phyloP scores from a whole-genome alignment of 2,113 vertebrate genomes.

The Manacus vitellinus region DNA sequence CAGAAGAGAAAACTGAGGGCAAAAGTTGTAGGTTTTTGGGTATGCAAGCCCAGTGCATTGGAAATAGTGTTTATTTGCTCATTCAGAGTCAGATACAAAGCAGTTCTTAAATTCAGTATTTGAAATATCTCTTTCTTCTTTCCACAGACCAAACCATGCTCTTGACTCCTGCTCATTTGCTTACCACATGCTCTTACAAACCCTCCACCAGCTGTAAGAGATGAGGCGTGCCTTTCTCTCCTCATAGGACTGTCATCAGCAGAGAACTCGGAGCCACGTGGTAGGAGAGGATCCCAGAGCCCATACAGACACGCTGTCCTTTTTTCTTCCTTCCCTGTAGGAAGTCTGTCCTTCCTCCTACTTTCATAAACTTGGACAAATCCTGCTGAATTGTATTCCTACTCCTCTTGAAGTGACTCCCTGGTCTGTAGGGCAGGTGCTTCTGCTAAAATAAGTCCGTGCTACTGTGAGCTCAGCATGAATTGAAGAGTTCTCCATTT shows the following conservation, averaged over 20 bases:
- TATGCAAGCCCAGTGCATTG: not conserved
- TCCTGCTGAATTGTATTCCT: not conserved
- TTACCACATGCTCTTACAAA: constrained; percentile 84
- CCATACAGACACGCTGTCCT: not conserved
- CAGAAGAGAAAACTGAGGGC: not conserved
- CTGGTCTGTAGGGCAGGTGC: not conserved
- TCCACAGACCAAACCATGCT: constrained; percentile 81
- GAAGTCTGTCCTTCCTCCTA: constrained; percentile 7
- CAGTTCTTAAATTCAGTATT: not conserved
- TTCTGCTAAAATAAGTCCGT: not conserved
- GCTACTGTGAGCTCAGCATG: not conserved
- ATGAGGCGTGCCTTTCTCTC: not conserved
- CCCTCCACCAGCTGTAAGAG: constrained; percentile 76
- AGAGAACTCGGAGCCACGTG: not conserved
- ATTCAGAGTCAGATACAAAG: not conserved
- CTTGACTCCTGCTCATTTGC: constrained; percentile 85
- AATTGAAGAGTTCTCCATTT: not conserved
- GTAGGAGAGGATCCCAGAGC: not conserved
- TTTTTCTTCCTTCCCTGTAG: not conserved
- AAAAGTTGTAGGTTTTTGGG: not conserved
- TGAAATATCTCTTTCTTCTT: not conserved
- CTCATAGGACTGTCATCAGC: not conserved
- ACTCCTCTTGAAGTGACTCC: not conserved
- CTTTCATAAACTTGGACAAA: constrained; percentile 34
- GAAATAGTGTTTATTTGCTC: not conserved